Conservation (phyloP, 2,888 invertebrate genomes). For the Troides aeacus region DNA sequence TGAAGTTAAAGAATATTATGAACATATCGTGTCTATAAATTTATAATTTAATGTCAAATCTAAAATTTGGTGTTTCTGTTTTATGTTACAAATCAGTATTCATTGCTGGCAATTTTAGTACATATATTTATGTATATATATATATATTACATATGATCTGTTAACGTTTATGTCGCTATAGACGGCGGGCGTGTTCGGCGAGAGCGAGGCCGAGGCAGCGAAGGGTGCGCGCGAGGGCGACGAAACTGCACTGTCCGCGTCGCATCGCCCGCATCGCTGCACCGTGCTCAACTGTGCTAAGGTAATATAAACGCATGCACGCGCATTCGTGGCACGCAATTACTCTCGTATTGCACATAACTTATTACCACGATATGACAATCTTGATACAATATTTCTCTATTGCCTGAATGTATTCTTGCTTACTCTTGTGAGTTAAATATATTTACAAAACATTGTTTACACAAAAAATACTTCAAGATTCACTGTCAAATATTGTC, state of each 20-base stretch:
- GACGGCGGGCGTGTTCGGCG: slow-evolving; percentile 74
- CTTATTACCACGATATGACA: no score
- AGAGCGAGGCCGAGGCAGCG: slow-evolving; percentile 64
- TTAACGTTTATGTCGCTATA: slow-evolving; percentile 35
- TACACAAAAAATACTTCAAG: no score
- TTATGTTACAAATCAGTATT: background rate
- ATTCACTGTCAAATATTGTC: no score
- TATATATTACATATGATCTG: background rate
- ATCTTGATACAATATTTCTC: no score
- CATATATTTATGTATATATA: background rate
- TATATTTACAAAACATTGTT: no score
- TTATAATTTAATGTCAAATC: no score
- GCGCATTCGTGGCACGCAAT: background rate
- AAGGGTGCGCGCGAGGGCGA: slow-evolving; percentile 67
- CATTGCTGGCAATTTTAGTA: background rate
- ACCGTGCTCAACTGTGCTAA: slow-evolving; percentile 95
- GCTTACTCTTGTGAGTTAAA: no score
- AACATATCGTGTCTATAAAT: no score
- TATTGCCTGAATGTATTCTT: no score
- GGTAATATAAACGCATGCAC: slow-evolving; percentile 43
- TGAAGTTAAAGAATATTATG: no score
- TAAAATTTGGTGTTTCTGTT: no score
- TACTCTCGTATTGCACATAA: background rate
- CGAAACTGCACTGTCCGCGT: slow-evolving; percentile 75
- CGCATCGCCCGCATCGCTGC: slow-evolving; percentile 92